phyloP scores from a whole-genome alignment of 2,113 vertebrate species.

The Pachypanchax playfairii region DNA sequence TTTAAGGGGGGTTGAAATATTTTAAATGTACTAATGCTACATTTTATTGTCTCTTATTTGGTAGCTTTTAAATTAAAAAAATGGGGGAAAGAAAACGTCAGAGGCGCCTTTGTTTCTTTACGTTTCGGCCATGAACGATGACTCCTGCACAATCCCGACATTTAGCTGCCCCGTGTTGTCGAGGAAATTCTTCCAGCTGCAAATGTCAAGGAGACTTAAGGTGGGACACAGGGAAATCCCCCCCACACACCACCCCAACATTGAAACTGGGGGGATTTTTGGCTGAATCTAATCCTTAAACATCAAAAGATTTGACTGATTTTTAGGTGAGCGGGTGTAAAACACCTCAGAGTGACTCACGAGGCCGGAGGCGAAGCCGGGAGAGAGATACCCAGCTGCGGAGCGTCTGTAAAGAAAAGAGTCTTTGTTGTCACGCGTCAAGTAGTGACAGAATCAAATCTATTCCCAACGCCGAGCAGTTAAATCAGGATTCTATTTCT shows the following conservation, averaged over 20 bases:
- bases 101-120: slow-evolving; percentile 75
- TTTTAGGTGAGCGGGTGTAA: slow-evolving; percentile 51
- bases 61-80: slow-evolving; percentile 72
- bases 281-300: not conserved
- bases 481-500: not conserved
- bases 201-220: slow-evolving; percentile 67
- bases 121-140: slow-evolving; percentile 69
- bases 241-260: slow-evolving; percentile 39
- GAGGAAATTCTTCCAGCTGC: slow-evolving; percentile 48
- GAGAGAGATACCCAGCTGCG: slow-evolving; percentile 57
- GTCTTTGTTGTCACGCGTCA: slow-evolving; percentile 55
- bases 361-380: slow-evolving; percentile 37
- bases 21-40: slow-evolving; percentile 64
- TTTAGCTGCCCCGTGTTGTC: slow-evolving; percentile 27
- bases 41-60: slow-evolving; percentile 80
- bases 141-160: slow-evolving; percentile 32
- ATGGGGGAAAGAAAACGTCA: slow-evolving; percentile 33
- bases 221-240: slow-evolving; percentile 54
- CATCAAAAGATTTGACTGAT: slow-evolving; percentile 42
- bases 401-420: slow-evolving; percentile 46
- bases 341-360: slow-evolving; percentile 44
- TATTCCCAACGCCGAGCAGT: slow-evolving; percentile 14
- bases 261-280: slow-evolving; percentile 3
- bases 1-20: slow-evolving; percentile 45
- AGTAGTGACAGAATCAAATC: slow-evolving; percentile 54